phyloP scores from a whole-genome alignment of 2,888 invertebrate species.

The Coremacera marginata region DNA sequence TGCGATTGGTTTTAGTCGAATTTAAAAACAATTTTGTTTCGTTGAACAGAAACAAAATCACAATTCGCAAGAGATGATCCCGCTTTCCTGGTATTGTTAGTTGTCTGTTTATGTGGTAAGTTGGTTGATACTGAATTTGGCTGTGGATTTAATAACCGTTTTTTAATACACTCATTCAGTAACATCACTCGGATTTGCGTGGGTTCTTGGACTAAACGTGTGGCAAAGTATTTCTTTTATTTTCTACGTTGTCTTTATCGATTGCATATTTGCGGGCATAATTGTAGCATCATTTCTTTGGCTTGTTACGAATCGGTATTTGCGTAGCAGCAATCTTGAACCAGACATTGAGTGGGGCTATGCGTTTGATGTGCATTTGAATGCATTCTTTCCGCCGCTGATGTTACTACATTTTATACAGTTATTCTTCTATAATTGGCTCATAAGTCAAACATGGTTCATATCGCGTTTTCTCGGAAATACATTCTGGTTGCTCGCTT shows the following conservation, averaged over 20 bases:
- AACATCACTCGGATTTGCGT: constrained; percentile 89
- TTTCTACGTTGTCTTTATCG: constrained; percentile 92
- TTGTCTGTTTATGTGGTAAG: constrained; percentile 84
- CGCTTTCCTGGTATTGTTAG: constrained; percentile 93
- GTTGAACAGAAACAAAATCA: constrained; percentile 90
- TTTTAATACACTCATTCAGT: constrained; percentile 71
- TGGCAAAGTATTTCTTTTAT: constrained; percentile 84
- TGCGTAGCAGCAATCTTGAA: constrained; percentile 63
- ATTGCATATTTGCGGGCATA: constrained; percentile 91
- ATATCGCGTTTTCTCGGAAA: constrained; percentile 89
- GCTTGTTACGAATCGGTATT: constrained; percentile 73
- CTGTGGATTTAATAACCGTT: neutral
- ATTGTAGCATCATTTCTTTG: constrained; percentile 90
- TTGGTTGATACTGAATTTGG: neutral
- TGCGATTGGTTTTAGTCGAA: neutral
- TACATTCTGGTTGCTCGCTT: constrained; percentile 91
- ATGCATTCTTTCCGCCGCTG: constrained; percentile 97
- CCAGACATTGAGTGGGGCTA: constrained; percentile 95
- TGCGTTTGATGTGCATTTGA: constrained; percentile 97
- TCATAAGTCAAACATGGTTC: constrained; percentile 83
- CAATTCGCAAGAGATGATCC: constrained; percentile 99
- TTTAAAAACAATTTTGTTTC: neutral
- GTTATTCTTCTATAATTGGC: constrained; percentile 86
- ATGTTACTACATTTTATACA: constrained; percentile 94
- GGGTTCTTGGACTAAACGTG: constrained; percentile 80